Conservation (phyloP, 2,113 vertebrate species). For the Otolemur garnettii region DNA sequence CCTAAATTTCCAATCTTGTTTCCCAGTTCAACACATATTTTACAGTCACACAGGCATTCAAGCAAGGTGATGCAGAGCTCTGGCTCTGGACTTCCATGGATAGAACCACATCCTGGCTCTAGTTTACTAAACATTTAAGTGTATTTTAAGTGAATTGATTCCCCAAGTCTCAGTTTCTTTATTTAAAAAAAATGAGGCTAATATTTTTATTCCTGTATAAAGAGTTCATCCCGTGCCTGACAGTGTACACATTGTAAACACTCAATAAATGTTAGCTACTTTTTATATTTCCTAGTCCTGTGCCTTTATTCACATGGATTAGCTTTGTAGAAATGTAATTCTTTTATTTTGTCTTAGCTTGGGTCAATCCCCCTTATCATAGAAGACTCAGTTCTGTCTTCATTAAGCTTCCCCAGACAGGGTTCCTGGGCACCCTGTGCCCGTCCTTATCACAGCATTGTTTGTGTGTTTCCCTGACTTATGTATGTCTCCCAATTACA, state of each 20-base stretch:
- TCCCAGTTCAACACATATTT: background rate
- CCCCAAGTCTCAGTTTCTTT: background rate
- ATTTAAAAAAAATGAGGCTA: background rate
- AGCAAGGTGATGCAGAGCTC: background rate
- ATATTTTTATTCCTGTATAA: background rate
- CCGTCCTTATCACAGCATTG: background rate
- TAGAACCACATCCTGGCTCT: background rate
- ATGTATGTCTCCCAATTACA: background rate
- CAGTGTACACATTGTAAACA: background rate
- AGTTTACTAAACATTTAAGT: background rate
- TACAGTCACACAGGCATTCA: background rate
- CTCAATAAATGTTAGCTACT: background rate
- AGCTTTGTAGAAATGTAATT: background rate
- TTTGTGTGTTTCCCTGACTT: background rate
- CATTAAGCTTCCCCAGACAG: background rate
- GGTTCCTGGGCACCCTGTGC: background rate
- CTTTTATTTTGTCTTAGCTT: conserved; percentile 4
- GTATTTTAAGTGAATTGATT: background rate
- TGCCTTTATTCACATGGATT: background rate
- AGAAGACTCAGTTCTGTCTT: background rate
- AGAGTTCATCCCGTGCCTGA: background rate
- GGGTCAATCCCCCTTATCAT: background rate
- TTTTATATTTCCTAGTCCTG: background rate
- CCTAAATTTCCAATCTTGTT: background rate
- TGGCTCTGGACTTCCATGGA: background rate